phyloP scores from a whole-genome alignment of 1,140 invertebrate genomes.

The Drosophila quadrilineata region DNA sequence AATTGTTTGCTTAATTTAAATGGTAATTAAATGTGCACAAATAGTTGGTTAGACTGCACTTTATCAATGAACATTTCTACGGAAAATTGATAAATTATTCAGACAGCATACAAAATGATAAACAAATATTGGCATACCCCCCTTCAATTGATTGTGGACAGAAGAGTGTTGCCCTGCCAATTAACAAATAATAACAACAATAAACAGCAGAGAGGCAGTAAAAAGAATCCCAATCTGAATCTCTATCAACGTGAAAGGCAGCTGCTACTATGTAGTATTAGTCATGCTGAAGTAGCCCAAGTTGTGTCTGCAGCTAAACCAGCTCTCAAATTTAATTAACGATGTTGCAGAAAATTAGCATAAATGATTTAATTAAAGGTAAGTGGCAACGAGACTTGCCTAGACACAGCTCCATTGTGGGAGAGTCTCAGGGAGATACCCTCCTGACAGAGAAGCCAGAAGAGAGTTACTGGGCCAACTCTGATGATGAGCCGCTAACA shows the following conservation, averaged over 20 bases:
- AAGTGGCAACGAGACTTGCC: conserved; percentile 34
- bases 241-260: not conserved
- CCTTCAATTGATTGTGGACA: conserved; percentile 19
- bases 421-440: conserved; percentile 18
- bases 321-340: conserved; percentile 67
- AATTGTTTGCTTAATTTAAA: conserved; percentile 11
- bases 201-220: conserved; percentile 25
- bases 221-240: conserved; percentile 18
- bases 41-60: not conserved
- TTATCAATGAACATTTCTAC: not conserved
- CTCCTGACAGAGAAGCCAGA: too few relatives aligned
- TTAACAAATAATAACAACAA: conserved; percentile 49
- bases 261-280: conserved; percentile 25
- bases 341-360: conserved; percentile 68
- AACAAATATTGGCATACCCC: conserved; percentile 35
- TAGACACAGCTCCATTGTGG: not conserved
- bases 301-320: not conserved
- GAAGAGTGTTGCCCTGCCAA: not conserved
- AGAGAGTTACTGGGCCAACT: not conserved
- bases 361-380: conserved; percentile 79
- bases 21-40: conserved; percentile 13
- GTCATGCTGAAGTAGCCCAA: conserved; percentile 20
- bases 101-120: too few relatives aligned
- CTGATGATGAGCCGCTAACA: conserved; percentile 14
- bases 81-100: too few relatives aligned